phyloP scores from a whole-genome alignment of 2,888 invertebrate genomes.

The Dolomedes plantarius region DNA sequence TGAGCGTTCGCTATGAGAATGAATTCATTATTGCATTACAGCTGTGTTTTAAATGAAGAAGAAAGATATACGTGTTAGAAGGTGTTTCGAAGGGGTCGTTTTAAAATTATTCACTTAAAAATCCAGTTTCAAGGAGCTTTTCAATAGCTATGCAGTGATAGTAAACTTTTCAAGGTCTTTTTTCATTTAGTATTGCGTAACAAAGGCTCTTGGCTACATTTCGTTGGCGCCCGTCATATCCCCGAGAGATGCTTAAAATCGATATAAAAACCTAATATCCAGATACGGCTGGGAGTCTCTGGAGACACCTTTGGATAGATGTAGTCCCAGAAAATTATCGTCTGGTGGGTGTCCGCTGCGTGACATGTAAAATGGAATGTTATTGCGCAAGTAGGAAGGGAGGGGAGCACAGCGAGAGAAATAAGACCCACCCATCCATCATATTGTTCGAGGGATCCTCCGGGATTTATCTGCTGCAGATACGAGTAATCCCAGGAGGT shows the following conservation, averaged over 20 bases:
- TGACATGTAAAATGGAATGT: slow-evolving; percentile 23
- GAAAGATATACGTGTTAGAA: no score
- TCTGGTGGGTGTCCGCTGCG: slow-evolving; percentile 24
- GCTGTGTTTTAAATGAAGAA: no score
- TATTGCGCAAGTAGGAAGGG: slow-evolving; percentile 7
- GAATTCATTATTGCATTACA: no score
- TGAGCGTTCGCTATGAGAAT: no score
- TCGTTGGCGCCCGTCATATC: background rate
- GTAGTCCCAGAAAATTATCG: slow-evolving; percentile 54
- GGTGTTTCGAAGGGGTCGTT: no score
- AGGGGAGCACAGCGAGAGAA: slow-evolving; percentile 33
- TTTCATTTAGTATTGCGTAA: no score
- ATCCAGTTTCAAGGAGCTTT: no score
- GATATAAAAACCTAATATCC: slow-evolving; percentile 45
- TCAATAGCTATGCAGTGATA: no score
- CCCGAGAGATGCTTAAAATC: slow-evolving; percentile 38
- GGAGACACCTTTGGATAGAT: slow-evolving; percentile 8
- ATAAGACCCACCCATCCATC: slow-evolving; percentile 64
- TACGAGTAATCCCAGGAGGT: background rate
- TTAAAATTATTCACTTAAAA: no score
- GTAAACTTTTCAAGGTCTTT: no score
- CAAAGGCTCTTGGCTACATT: slow-evolving; percentile 20
- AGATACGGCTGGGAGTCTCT: slow-evolving; percentile 13
- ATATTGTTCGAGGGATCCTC: slow-evolving; percentile 29
- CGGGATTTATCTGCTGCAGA: slow-evolving; percentile 32